Conservation (phyloP, 2,113 vertebrate genomes). For the Crotalus tigris region DNA sequence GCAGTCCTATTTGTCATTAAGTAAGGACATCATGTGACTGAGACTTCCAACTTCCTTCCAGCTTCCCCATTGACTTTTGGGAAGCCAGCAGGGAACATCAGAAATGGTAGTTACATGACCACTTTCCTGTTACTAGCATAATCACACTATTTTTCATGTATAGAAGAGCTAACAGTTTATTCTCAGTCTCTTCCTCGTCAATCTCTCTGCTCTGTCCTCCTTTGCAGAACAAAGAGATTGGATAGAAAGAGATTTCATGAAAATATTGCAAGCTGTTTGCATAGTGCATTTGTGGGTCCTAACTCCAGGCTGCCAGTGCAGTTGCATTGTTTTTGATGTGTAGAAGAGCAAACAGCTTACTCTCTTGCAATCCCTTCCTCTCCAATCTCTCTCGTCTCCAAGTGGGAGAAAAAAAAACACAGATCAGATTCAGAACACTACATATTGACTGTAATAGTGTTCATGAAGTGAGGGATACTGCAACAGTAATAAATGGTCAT, state of each 20-base stretch:
- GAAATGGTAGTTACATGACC: not conserved
- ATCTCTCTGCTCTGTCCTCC: not conserved
- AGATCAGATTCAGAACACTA: not conserved
- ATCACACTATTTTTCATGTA: not conserved
- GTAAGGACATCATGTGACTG: not conserved
- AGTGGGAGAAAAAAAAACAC: not conserved
- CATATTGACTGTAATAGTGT: not conserved
- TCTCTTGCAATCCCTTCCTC: not conserved
- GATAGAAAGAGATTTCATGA: not conserved
- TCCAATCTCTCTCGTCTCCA: not conserved
- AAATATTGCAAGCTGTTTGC: not conserved
- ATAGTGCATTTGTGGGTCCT: not conserved
- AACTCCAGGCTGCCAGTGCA: not conserved
- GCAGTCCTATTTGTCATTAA: not conserved
- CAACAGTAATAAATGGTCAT: not conserved
- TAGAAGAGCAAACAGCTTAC: not conserved
- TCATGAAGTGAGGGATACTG: not conserved
- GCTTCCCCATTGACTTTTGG: not conserved
- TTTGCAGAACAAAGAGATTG: not conserved
- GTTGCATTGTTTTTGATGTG: not conserved
- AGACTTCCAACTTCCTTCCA: not conserved
- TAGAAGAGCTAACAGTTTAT: not conserved
- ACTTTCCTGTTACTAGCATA: not conserved
- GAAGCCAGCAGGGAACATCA: not conserved
- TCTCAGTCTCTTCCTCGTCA: not conserved